A percentile compares a stretch with the other conserved stretches of the same genome.
Evolutionary conservation across 2,888 invertebrate species (phyloP).

Genomic region (Ichneumoninae sp.): DNA sequence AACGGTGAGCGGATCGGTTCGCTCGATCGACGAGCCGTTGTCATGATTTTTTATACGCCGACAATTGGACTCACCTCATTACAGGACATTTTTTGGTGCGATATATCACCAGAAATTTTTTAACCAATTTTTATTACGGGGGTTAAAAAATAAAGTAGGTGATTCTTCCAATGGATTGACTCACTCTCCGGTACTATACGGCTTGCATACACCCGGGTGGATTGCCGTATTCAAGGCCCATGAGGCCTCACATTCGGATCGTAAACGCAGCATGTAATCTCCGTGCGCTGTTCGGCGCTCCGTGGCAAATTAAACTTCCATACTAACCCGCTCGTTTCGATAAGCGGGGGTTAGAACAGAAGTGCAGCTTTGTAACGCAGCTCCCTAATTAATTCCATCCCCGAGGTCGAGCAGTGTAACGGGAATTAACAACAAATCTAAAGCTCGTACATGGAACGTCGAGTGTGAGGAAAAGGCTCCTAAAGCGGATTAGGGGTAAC

Average conservation of each 20-base stretch:
- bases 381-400: slow-evolving; percentile 43
- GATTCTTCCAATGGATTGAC: background rate
- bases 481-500: background rate
- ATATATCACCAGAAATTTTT: background rate
- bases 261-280: slow-evolving; percentile 36
- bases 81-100: background rate
- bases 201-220: background rate
- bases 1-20: background rate
- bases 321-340: slow-evolving; percentile 31
- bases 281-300: slow-evolving; percentile 36
- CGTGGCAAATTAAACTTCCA: slow-evolving; percentile 46
- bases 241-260: background rate
- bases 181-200: background rate
- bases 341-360: slow-evolving; percentile 2
- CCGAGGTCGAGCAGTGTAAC: slow-evolving; percentile 13
- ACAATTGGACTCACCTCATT: background rate
- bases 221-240: background rate
- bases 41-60: background rate
- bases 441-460: background rate
- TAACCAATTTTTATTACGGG: background rate
- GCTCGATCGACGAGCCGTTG: background rate
- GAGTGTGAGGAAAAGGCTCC: background rate
- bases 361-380: slow-evolving; percentile 39
- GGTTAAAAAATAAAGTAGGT: background rate
- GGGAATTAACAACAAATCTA: slow-evolving; percentile 5